Evolutionary conservation across 1,140 invertebrate genomes (phyloP).

Genomic region (Zaprionus capensis): DNA sequence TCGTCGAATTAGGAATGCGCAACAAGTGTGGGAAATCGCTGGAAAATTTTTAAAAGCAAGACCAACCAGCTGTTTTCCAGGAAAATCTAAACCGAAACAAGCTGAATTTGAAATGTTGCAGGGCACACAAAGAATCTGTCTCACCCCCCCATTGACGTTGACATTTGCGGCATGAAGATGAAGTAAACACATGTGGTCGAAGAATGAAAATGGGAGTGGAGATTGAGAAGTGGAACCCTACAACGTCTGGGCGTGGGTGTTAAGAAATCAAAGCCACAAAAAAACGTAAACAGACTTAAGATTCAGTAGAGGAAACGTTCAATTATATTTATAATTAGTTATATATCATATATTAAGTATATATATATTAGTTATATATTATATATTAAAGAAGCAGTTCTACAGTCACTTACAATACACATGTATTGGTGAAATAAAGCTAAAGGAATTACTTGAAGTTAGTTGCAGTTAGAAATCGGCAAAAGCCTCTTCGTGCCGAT

Average conservation of each 20-base stretch:
- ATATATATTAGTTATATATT: neutral
- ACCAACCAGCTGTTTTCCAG: conserved; percentile 63
- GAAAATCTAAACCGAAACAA: conserved; percentile 58
- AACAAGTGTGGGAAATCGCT: conserved; percentile 74
- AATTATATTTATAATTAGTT: neutral
- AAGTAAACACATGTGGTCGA: conserved; percentile 47
- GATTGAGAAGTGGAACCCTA: neutral
- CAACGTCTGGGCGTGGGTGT: conserved; percentile 6
- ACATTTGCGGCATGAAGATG: conserved; percentile 54
- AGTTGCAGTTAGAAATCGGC: conserved; percentile 56
- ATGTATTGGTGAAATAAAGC: neutral
- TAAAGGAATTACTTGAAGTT: neutral
- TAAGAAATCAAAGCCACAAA: conserved; percentile 3
- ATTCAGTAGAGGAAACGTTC: neutral
- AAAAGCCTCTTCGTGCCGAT: conserved; percentile 67
- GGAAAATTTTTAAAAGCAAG: conserved; percentile 25
- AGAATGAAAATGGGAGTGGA: conserved; percentile 13
- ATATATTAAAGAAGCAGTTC: neutral
- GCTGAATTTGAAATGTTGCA: conserved; percentile 14
- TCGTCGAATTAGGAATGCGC: conserved; percentile 65
- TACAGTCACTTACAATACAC: neutral
- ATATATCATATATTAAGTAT: neutral
- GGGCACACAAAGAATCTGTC: neutral
- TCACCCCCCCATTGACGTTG: conserved; percentile 25
- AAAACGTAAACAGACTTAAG: neutral